These are phyloP conservation scores for Furcifer pardalis DNA, from an alignment of 2,797 vertebrate species.

Conservation along the genomic window DNA sequence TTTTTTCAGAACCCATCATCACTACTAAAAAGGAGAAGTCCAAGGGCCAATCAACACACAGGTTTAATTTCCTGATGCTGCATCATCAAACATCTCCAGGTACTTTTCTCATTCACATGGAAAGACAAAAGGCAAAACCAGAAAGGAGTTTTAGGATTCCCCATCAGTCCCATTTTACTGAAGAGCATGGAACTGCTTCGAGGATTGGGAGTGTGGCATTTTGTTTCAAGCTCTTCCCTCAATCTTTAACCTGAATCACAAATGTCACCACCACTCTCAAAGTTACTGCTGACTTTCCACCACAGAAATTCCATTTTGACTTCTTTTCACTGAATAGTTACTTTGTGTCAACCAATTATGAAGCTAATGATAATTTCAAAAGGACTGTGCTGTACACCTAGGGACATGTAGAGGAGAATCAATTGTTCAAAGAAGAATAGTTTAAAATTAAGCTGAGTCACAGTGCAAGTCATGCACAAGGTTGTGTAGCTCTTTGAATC, in stretches of 20 bases:
- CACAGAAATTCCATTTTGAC: too few relatives aligned
- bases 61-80: neutral
- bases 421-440: neutral
- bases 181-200: neutral
- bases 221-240: neutral
- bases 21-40: conserved; percentile 40
- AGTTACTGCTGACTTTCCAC: neutral
- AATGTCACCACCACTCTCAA: too few relatives aligned
- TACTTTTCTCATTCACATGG: neutral
- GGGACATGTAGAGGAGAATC: neutral
- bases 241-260: neutral
- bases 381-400: too few relatives aligned
- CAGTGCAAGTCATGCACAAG: neutral
- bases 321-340: neutral
- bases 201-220: too few relatives aligned
- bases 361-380: neutral
- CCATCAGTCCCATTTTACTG: neutral
- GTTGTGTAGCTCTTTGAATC: neutral
- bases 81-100: neutral
- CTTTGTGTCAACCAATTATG: neutral
- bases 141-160: too few relatives aligned
- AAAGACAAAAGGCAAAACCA: neutral
- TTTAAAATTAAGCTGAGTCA: neutral
- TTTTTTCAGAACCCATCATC: conserved; percentile 62
- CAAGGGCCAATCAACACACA: neutral